A percentile compares a stretch with the other conserved stretches of the same genome.
Evolutionary conservation across 2,888 invertebrate genomes (phyloP).

Genomic region (Drosophila mimetica): DNA sequence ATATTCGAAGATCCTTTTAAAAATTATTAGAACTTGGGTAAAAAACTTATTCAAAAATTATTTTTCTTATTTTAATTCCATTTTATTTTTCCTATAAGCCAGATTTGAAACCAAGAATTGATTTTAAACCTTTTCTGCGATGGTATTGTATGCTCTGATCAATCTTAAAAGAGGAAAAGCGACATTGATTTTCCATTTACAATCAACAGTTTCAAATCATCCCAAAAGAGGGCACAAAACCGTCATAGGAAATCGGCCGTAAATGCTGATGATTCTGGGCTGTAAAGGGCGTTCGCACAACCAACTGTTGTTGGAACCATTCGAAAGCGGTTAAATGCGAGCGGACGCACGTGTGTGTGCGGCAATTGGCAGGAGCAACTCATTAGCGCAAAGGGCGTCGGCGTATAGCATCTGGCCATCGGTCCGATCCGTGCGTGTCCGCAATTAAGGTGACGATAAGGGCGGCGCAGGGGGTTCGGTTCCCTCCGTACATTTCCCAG

Average conservation of each 20-base stretch:
- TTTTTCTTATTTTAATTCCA: too few relatives aligned
- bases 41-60: too few relatives aligned
- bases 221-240: slow-evolving; percentile 1
- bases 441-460: slow-evolving; percentile 40
- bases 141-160: neutral
- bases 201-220: slow-evolving; percentile 5
- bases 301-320: slow-evolving; percentile 27
- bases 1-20: too few relatives aligned
- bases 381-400: slow-evolving; percentile 47
- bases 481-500: slow-evolving; percentile 11
- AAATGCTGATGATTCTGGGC: slow-evolving; percentile 14
- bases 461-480: slow-evolving; percentile 1
- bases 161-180: neutral
- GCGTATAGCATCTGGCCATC: slow-evolving; percentile 40
- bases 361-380: slow-evolving; percentile 40
- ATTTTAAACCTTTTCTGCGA: neutral
- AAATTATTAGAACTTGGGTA: too few relatives aligned
- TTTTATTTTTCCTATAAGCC: neutral
- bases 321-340: slow-evolving; percentile 24
- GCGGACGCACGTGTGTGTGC: slow-evolving; percentile 27
- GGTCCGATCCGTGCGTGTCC: slow-evolving; percentile 44
- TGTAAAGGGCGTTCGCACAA: slow-evolving; percentile 24
- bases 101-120: neutral
- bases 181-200: slow-evolving; percentile 14
- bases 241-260: slow-evolving; percentile 20